Percentiles rank a stretch among this genome's conserved stretches.
These are phyloP conservation scores for Octopus bimaculoides DNA, from an alignment of 1,140 invertebrate genomes.

Conservation along the genomic window DNA sequence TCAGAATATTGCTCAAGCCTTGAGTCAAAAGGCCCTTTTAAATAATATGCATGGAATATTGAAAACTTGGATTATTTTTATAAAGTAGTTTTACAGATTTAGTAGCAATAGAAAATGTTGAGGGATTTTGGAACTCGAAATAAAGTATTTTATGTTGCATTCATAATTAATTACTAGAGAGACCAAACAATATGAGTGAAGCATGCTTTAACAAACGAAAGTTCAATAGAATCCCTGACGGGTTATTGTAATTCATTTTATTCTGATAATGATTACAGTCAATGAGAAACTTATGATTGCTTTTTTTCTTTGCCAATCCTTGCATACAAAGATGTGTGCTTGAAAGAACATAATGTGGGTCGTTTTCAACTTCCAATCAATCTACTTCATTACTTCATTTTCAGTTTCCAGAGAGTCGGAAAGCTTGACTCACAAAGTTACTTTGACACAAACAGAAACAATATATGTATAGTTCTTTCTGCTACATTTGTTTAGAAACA, in stretches of 20 bases:
- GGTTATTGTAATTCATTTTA: not conserved
- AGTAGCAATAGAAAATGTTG: not conserved
- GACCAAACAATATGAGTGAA: not conserved
- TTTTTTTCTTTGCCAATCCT: slow-evolving; percentile 3
- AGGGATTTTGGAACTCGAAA: not conserved
- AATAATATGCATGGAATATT: too few species aligned
- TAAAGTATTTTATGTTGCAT: not conserved
- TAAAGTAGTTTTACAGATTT: not conserved
- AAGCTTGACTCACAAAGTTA: slow-evolving; percentile 4
- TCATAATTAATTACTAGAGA: slow-evolving; percentile 2
- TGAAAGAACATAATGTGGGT: slow-evolving; percentile 7
- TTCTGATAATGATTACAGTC: slow-evolving; percentile 2
- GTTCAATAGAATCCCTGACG: not conserved
- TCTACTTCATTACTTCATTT: slow-evolving; percentile 7
- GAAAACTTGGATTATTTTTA: not conserved
- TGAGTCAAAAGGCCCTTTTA: too few species aligned
- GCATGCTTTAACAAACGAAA: not conserved
- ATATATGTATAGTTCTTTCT: too few species aligned
- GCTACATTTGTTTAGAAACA: too few species aligned
- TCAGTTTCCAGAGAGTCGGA: not conserved
- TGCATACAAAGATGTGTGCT: not conserved
- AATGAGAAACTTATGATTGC: not conserved
- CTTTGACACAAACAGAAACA: not conserved
- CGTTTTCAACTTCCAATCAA: not conserved
- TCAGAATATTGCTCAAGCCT: too few species aligned